A percentile compares a stretch with the other conserved stretches of the same genome.
phyloP scores from a whole-genome alignment of 2,888 invertebrate genomes.

The Phania funesta region DNA sequence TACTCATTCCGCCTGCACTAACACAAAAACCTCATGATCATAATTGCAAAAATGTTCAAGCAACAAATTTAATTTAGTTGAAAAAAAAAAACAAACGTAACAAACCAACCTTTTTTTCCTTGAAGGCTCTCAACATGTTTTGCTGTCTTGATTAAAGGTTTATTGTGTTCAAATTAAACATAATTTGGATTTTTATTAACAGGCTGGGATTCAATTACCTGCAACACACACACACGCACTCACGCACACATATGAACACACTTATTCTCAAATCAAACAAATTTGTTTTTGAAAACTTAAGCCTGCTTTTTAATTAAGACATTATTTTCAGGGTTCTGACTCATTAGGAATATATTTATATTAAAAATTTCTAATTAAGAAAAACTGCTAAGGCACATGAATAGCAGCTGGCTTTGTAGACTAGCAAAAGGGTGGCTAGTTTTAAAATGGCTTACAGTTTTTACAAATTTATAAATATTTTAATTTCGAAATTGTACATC shows the following conservation, averaged over 20 bases:
- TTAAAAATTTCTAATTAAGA: constrained; percentile 35
- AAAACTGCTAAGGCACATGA: constrained; percentile 6
- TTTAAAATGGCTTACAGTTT: not conserved
- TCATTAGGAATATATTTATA: constrained; percentile 25
- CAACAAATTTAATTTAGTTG: constrained; percentile 57
- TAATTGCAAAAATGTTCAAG: constrained; percentile 41
- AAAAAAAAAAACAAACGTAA: constrained; percentile 7
- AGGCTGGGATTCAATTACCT: constrained; percentile 31
- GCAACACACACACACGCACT: not conserved
- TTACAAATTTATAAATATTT: too few relatives aligned
- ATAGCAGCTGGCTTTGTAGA: not conserved
- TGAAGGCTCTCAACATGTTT: constrained; percentile 28
- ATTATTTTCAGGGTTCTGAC: constrained; percentile 18
- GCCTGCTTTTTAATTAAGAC: not conserved
- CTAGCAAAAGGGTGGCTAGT: not conserved
- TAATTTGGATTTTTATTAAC: constrained; percentile 25
- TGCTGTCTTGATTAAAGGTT: constrained; percentile 55
- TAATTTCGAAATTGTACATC: too few relatives aligned
- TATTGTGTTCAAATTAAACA: constrained; percentile 54
- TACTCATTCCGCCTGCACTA: not conserved
- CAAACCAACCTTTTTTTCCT: constrained; percentile 34
- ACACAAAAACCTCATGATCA: not conserved
- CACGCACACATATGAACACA: too few relatives aligned
- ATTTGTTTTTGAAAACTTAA: not conserved
- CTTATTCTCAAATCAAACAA: too few relatives aligned